Base-by-base conservation (phyloP, 2,888 invertebrate genomes). In the Xestia sexstrigata region DNA sequence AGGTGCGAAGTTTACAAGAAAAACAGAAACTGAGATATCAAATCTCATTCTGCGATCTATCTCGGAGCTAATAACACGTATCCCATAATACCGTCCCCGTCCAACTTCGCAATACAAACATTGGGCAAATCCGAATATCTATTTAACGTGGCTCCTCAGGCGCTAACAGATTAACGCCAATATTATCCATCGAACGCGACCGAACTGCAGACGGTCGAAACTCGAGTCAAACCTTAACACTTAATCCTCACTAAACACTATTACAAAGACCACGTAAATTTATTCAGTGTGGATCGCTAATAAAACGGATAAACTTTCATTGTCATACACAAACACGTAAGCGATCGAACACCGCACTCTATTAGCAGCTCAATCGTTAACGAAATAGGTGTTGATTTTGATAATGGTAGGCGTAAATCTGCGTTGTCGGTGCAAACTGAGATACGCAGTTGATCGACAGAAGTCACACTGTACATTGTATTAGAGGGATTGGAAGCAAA, bases 221-320 rank as follows among this genome's bases (percentile, higher is more conserved):
- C 90, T 83, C 88, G 85, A 89, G 90, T 88, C 90, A 89, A 92
- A 91, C 91, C 92, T 91, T 89, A 90, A 91, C 91, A 90, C 91
- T 92, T 94, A 94, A 95, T 94, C 94, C 93, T 93, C 87, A 92
- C 92, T 93, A 94, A 94, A 95, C 95, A 95, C 94, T 94, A 94
- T 94, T 93, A 94, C 92, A 91, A 92, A 92, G 92, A 92, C 92
- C 93, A 93, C 92, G 92, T 93, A 93, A 93, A 95, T 94, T 94
- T 94, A 95, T 94, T 95, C 93, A 93, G 92, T 91, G 91, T 91
- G 91, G 92, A 94, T 93, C 92, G 92, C 93, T 94, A 93, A 94
- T 94, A 93, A 93, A 93, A 93, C 93, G 92, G 93, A 93, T 93
- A 92, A 94, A 93, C 91, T 93, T 92, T 89, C 89, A 87, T 81